Conservation (phyloP, 2,888 invertebrate species). For the Dorcus parallelipipedus region DNA sequence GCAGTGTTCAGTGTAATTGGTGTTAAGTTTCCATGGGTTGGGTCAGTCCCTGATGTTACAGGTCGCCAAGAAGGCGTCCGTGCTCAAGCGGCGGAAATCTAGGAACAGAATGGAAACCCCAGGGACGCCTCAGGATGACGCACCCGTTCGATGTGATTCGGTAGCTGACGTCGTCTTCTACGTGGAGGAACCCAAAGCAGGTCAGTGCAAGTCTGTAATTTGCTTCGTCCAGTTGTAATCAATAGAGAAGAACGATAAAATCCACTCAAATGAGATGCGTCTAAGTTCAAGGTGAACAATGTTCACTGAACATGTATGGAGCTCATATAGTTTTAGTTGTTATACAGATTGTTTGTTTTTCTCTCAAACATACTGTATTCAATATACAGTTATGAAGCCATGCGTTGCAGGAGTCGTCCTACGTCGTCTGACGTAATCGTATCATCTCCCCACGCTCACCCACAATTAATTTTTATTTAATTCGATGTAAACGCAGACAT, state of each 20-base stretch:
- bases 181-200: constrained; percentile 61
- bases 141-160: constrained; percentile 50
- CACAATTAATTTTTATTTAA: too few species aligned
- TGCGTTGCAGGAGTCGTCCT: background rate
- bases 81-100: constrained; percentile 67
- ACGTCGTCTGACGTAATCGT: background rate
- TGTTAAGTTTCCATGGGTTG: constrained; percentile 50
- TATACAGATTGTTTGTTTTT: too few species aligned
- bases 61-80: constrained; percentile 72
- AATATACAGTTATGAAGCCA: too few species aligned
- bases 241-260: too few species aligned
- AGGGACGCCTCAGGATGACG: constrained; percentile 36
- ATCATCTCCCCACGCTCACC: background rate
- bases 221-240: too few species aligned
- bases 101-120: constrained; percentile 61
- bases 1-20: constrained; percentile 48
- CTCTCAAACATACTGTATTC: too few species aligned
- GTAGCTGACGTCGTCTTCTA: constrained; percentile 65
- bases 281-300: too few species aligned
- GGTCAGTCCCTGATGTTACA: constrained; percentile 68
- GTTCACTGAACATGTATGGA: too few species aligned
- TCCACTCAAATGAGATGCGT: too few species aligned
- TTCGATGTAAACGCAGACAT: too few species aligned
- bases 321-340: too few species aligned
- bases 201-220: constrained; percentile 39